Evolutionary conservation across 2,797 vertebrate genomes (phyloP).

Genomic region (Triplophysa yarkandensis): DNA sequence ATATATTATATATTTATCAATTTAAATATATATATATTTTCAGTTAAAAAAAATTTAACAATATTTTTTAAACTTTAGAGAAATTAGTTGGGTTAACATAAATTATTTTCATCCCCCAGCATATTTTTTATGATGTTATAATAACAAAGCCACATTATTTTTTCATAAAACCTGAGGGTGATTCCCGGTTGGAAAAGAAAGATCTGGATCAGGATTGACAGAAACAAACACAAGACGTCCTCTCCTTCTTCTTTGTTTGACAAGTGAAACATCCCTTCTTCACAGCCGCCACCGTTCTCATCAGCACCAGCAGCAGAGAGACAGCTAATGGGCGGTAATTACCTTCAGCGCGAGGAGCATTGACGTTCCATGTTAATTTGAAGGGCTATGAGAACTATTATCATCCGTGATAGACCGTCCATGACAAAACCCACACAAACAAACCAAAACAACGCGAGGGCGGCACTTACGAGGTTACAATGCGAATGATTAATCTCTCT

Average conservation of each 20-base stretch:
- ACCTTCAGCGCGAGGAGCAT: neutral
- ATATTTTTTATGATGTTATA: too few relatives aligned
- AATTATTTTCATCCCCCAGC: too few relatives aligned
- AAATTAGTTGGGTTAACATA: too few relatives aligned
- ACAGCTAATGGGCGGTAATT: constrained; percentile 59
- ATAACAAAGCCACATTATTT: too few relatives aligned
- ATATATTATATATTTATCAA: too few relatives aligned
- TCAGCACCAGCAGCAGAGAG: constrained; percentile 49
- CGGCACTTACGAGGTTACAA: constrained; percentile 18
- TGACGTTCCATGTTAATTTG: constrained; percentile 42
- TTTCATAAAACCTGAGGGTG: too few relatives aligned
- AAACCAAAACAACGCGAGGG: constrained; percentile 30
- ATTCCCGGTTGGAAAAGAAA: too few relatives aligned
- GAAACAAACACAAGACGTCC: constrained; percentile 1
- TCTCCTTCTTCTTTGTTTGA: constrained; percentile 56
- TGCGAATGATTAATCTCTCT: constrained; percentile 15
- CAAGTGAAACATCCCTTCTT: constrained; percentile 54
- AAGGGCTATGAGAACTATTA: constrained; percentile 38
- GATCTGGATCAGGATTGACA: neutral
- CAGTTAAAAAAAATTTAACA: too few relatives aligned
- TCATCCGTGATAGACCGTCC: constrained; percentile 19
- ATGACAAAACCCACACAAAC: constrained; percentile 36
- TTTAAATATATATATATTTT: too few relatives aligned
- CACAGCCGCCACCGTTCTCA: constrained; percentile 47
- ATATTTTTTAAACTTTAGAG: too few relatives aligned